Conservation (phyloP, 2,888 invertebrate species). For the Bombylius discolor region DNA sequence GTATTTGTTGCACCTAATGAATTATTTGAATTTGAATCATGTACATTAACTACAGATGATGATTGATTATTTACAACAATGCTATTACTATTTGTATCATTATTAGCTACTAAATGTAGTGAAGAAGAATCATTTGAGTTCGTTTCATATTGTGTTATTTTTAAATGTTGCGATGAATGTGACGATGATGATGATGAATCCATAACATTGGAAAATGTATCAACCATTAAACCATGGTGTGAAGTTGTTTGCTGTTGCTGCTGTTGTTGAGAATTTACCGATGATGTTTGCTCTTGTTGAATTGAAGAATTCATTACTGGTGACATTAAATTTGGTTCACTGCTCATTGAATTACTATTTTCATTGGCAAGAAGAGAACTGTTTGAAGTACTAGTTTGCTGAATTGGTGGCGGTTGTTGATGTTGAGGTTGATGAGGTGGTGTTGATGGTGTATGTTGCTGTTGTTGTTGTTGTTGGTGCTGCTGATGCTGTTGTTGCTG, state of each 20-base stretch:
- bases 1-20: not conserved
- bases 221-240: slow-evolving; percentile 15
- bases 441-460: slow-evolving; percentile 1
- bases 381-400: not conserved
- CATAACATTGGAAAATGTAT: slow-evolving; percentile 16
- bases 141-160: slow-evolving; percentile 2
- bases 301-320: not conserved
- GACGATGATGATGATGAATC: slow-evolving; percentile 12
- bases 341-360: slow-evolving; percentile 3
- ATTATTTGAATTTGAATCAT: slow-evolving; percentile 30
- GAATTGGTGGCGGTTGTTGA: not conserved
- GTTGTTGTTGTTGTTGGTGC: not conserved
- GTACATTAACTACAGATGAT: slow-evolving; percentile 25
- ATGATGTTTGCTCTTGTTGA: slow-evolving; percentile 6
- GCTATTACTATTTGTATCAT: slow-evolving; percentile 34
- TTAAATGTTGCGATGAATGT: not conserved
- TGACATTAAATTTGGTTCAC: slow-evolving; percentile 5
- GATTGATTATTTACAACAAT: slow-evolving; percentile 36
- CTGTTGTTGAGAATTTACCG: slow-evolving; percentile 11
- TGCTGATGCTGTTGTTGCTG: slow-evolving; percentile 36
- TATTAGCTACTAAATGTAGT: slow-evolving; percentile 18
- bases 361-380: not conserved
- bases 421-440: not conserved
- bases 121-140: slow-evolving; percentile 34
- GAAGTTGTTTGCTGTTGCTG: slow-evolving; percentile 8